phyloP scores from a whole-genome alignment of 2,797 vertebrate species.

The Pipistrellus kuhlii region DNA sequence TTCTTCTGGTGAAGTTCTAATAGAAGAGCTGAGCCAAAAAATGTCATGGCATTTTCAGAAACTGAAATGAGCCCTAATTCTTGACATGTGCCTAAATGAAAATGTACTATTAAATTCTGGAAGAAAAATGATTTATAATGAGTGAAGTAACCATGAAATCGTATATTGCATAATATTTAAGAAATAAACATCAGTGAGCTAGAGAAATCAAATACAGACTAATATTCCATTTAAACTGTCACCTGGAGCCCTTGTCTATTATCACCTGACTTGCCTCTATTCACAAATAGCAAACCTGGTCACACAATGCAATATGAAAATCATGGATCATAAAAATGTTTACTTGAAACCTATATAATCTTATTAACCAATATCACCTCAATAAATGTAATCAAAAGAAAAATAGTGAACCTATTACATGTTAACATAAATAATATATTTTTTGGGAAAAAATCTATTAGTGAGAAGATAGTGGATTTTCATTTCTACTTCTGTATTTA shows the following conservation, averaged over 20 bases:
- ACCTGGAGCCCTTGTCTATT: neutral
- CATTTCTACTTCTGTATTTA: neutral
- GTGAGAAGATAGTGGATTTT: neutral
- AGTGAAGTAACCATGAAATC: constrained; percentile 19
- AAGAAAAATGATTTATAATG: constrained; percentile 39
- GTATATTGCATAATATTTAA: neutral
- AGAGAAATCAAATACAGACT: neutral
- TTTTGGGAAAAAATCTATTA: neutral
- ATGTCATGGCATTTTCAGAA: neutral
- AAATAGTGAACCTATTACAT: neutral
- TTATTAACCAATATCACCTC: neutral
- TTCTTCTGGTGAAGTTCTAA: neutral
- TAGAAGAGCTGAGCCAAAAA: constrained; percentile 4
- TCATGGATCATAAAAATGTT: neutral
- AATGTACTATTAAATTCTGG: neutral
- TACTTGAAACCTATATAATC: neutral
- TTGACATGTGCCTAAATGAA: constrained; percentile 36
- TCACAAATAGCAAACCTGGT: neutral
- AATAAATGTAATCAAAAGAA: neutral
- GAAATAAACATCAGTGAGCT: neutral
- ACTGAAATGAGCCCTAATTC: constrained; percentile 14
- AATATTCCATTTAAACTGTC: neutral
- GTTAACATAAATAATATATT: neutral
- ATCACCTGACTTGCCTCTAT: neutral
- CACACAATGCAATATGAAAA: neutral